Conservation (phyloP, 2,888 invertebrate genomes). For the Sericinus montela region DNA sequence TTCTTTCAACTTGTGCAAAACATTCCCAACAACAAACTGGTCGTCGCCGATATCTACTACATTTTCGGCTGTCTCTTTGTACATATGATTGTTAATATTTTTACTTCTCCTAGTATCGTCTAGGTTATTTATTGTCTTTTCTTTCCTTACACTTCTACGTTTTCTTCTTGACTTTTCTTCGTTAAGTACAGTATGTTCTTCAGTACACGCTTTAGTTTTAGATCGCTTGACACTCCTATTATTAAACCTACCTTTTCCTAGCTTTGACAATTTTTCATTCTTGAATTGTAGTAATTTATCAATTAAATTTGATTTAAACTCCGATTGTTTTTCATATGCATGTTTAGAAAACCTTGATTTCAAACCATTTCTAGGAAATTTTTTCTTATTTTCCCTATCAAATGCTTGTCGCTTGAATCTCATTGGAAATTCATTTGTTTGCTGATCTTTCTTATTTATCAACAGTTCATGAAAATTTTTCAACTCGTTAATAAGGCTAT, state of each 20-base stretch:
- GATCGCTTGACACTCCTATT: constrained; percentile 21
- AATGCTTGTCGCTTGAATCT: constrained; percentile 39
- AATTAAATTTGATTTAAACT: constrained; percentile 33
- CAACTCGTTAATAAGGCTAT: constrained; percentile 44
- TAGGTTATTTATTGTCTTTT: constrained; percentile 21
- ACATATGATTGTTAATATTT: constrained; percentile 7
- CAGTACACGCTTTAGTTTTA: constrained; percentile 19
- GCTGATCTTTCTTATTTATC: constrained; percentile 22
- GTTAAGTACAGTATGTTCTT: constrained; percentile 19
- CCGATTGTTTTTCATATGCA: constrained; percentile 22
- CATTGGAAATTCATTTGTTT: not conserved
- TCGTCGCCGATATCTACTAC: constrained; percentile 40
- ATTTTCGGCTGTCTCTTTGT: constrained; percentile 34
- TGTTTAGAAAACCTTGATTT: constrained; percentile 24
- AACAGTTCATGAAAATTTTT: constrained; percentile 36
- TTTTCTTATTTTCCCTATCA: constrained; percentile 22
- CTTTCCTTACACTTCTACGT: constrained; percentile 22
- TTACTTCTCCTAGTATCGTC: constrained; percentile 31
- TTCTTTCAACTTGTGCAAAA: constrained; percentile 46
- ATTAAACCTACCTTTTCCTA: constrained; percentile 12
- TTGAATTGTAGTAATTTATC: constrained; percentile 31
- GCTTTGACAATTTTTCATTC: constrained; percentile 11
- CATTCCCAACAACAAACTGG: constrained; percentile 40
- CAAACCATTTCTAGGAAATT: constrained; percentile 27
- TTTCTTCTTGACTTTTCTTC: constrained; percentile 24